These are phyloP conservation scores for Odontomachus brunneus DNA, from an alignment of 1,140 invertebrate genomes.

Conservation along the genomic window DNA sequence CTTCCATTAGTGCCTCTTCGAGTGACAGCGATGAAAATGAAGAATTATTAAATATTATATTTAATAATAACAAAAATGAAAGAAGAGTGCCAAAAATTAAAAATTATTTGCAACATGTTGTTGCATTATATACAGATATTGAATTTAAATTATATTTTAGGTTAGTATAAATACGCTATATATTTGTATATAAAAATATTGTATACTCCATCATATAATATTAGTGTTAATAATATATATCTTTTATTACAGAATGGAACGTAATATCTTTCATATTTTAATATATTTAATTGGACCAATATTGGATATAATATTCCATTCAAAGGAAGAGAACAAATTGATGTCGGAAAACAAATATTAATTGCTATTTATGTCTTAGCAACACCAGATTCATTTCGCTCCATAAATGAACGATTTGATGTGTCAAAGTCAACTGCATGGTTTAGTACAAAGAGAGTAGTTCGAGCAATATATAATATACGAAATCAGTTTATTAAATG, in stretches of 20 bases:
- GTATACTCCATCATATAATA: not conserved
- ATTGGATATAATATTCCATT: not conserved
- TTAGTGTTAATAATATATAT: not conserved
- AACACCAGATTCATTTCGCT: conserved; percentile 6
- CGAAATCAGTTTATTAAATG: conserved; percentile 23
- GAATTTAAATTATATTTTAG: conserved; percentile 20
- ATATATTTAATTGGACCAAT: conserved; percentile 7
- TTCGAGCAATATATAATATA: conserved; percentile 9
- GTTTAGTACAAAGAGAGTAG: not conserved
- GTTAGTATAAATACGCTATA: not conserved
- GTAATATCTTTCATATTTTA: not conserved
- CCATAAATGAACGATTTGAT: conserved; percentile 22
- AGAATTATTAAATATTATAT: not conserved
- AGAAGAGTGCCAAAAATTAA: conserved; percentile 8
- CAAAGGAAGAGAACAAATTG: conserved; percentile 1
- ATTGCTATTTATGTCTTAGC: conserved; percentile 15
- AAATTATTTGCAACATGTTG: not conserved
- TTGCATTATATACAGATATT: conserved; percentile 9
- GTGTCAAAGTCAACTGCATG: not conserved
- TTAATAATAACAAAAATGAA: not conserved
- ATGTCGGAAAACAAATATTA: conserved; percentile 1
- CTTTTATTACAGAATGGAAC: conserved; percentile 6
- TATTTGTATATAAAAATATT: not conserved
- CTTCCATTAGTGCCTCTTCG: not conserved
- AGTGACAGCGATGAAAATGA: conserved; percentile 6